phyloP scores from a whole-genome alignment of 2,797 vertebrate genomes.

The Gouania willdenowi region DNA sequence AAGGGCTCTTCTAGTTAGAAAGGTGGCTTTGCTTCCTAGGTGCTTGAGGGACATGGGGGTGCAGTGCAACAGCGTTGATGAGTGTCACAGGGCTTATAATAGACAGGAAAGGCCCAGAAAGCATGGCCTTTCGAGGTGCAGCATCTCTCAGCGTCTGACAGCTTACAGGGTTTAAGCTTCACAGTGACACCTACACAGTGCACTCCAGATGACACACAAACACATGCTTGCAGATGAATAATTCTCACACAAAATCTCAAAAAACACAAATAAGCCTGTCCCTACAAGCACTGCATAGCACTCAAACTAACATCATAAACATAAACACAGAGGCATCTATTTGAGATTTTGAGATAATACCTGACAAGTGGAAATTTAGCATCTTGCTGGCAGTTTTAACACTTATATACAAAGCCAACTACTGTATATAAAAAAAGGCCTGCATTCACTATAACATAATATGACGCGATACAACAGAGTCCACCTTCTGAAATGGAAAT shows the following conservation, averaged over 20 bases:
- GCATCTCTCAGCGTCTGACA: conserved; percentile 76
- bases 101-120: conserved; percentile 72
- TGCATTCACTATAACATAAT: conserved; percentile 38
- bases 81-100: conserved; percentile 72
- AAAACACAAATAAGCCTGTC: conserved; percentile 57
- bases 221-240: conserved; percentile 56
- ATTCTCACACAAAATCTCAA: conserved; percentile 30
- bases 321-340: conserved; percentile 5
- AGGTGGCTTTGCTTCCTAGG: conserved; percentile 59
- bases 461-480: conserved; percentile 24
- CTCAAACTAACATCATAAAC: neutral
- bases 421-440: conserved; percentile 55
- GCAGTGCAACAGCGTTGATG: conserved; percentile 66
- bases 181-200: conserved; percentile 71
- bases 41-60: conserved; percentile 69
- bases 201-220: conserved; percentile 60
- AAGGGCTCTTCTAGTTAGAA: conserved; percentile 64
- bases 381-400: conserved; percentile 53
- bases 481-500: too few relatives aligned
- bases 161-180: conserved; percentile 65
- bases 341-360: conserved; percentile 43
- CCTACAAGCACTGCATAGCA: conserved; percentile 5
- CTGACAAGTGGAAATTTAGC: conserved; percentile 56
- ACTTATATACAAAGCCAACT: conserved; percentile 49
- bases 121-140: conserved; percentile 68